Percentiles rank a stretch among this genome's conserved stretches.
phyloP scores from a whole-genome alignment of 2,113 vertebrate genomes.

The Malurus melanocephalus region DNA sequence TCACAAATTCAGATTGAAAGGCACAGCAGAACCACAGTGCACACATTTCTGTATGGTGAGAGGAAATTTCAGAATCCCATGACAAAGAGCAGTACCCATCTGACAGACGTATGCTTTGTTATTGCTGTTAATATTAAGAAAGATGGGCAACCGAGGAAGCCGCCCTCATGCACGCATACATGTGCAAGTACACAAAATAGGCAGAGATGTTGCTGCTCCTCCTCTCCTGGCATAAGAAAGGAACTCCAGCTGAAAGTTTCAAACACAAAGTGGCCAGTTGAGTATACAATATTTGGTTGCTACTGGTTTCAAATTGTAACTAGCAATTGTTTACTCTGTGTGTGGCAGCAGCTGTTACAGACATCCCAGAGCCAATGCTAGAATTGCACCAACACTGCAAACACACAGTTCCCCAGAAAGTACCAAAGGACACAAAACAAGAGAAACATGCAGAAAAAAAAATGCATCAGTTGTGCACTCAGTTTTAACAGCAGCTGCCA shows the following conservation, averaged over 20 bases:
- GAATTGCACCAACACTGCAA: not conserved
- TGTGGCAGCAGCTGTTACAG: not conserved
- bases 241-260: constrained; percentile 1
- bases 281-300: constrained; percentile 8
- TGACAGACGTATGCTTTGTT: not conserved
- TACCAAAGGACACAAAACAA: not conserved
- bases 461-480: rapidly evolving
- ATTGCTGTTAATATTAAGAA: not conserved
- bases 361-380: not conserved
- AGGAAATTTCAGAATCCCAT: not conserved
- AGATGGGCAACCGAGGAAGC: not conserved
- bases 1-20: not conserved
- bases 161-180: not conserved
- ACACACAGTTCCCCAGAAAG: not conserved
- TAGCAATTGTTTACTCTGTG: not conserved
- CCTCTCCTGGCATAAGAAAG: not conserved
- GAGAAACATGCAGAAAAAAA: not conserved
- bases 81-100: not conserved
- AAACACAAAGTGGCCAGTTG: not conserved
- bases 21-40: not conserved
- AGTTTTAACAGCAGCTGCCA: not conserved
- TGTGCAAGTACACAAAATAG: not conserved
- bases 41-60: not conserved
- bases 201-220: not conserved
- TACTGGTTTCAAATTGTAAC: constrained; percentile 3